Conservation (phyloP, 2,888 invertebrate genomes). For the Diarsia dahlii region DNA sequence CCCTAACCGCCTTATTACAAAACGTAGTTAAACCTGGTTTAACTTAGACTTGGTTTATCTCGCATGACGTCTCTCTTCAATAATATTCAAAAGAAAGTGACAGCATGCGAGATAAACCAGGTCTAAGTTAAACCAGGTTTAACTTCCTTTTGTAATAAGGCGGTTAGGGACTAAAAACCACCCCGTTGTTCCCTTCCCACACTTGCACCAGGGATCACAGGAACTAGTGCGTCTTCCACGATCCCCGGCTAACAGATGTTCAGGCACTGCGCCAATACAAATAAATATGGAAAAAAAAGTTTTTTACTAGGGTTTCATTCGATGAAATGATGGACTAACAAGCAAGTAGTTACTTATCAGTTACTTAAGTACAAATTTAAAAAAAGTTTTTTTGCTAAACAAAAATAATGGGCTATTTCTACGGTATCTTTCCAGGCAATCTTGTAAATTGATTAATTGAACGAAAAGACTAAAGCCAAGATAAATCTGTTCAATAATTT, state of each 20-base stretch:
- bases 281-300: background rate
- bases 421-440: background rate
- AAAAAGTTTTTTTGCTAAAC: background rate
- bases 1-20: too few species aligned
- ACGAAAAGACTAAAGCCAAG: background rate
- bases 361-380: background rate
- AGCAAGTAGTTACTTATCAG: background rate
- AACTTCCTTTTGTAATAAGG: too few species aligned
- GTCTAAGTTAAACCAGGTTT: too few species aligned
- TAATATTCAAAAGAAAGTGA: too few species aligned
- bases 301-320: background rate
- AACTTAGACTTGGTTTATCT: too few species aligned
- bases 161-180: background rate
- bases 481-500: conserved; percentile 31
- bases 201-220: too few species aligned
- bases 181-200: background rate
- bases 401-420: background rate
- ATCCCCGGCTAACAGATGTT: too few species aligned
- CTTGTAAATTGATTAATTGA: background rate
- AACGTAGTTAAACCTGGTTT: too few species aligned
- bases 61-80: too few species aligned
- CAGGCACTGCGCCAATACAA: background rate
- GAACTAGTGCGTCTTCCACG: too few species aligned
- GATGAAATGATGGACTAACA: background rate
- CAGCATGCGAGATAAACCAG: too few species aligned